Conservation (phyloP, 2,797 vertebrate species). For the Amphiprion clarkii region DNA sequence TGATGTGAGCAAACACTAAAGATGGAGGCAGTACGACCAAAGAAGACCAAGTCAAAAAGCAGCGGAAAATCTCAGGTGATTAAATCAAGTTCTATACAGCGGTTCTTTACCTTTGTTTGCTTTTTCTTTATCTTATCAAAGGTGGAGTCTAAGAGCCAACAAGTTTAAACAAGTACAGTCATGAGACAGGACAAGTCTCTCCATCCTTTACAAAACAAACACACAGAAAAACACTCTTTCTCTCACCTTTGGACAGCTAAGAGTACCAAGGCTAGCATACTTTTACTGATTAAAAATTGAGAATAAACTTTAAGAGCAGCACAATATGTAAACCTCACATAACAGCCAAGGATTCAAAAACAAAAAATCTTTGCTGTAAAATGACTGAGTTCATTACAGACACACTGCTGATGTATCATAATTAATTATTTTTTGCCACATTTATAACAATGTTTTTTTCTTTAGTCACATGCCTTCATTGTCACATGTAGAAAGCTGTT, state of each 20-base stretch:
- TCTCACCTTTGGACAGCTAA: neutral
- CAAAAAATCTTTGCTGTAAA: neutral
- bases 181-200: neutral
- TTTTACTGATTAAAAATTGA: neutral
- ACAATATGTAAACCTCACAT: neutral
- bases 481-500: neutral
- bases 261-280: neutral
- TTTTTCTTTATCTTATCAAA: neutral
- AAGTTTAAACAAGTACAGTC: neutral
- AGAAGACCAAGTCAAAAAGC: constrained; percentile 82
- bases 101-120: neutral
- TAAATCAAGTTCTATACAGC: neutral
- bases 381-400: neutral
- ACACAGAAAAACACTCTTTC: neutral
- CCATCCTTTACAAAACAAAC: neutral
- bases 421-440: neutral
- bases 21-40: constrained; percentile 88
- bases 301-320: neutral
- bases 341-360: neutral
- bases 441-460: neutral
- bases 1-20: constrained; percentile 54
- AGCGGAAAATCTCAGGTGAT: constrained; percentile 83
- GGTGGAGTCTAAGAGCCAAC: no score
- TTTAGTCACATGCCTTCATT: neutral
- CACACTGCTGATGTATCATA: neutral